Conservation (phyloP, 1,140 invertebrate species). For the Adelges cooleyi region DNA sequence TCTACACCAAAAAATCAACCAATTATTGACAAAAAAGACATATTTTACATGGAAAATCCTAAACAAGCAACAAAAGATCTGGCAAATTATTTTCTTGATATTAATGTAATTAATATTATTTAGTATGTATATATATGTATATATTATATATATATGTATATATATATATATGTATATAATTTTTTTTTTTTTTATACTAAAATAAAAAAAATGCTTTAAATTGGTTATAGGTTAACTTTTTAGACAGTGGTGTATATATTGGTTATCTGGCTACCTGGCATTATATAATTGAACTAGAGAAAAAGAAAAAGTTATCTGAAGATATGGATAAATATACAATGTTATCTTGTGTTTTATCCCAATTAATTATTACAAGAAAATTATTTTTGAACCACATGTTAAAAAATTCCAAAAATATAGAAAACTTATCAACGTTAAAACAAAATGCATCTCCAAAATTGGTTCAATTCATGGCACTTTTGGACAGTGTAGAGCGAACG, state of each 20-base stretch:
- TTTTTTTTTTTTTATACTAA: too few relatives aligned
- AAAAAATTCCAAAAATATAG: slow-evolving; percentile 7
- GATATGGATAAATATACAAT: background rate
- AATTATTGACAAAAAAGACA: background rate
- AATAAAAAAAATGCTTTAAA: too few relatives aligned
- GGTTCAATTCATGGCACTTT: slow-evolving; percentile 43
- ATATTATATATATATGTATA: too few relatives aligned
- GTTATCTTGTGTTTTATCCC: background rate
- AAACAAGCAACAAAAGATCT: background rate
- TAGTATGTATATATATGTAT: too few relatives aligned
- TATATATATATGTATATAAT: too few relatives aligned
- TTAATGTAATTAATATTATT: slow-evolving; percentile 8
- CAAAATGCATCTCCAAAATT: slow-evolving; percentile 48
- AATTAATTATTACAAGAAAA: slow-evolving; percentile 36
- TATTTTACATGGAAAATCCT: background rate
- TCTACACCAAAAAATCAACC: background rate
- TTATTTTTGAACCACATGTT: slow-evolving; percentile 37
- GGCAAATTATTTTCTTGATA: slow-evolving; percentile 2
- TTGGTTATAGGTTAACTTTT: background rate
- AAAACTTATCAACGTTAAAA: slow-evolving; percentile 39
- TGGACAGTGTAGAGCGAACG: slow-evolving; percentile 40
- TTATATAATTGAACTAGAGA: slow-evolving; percentile 5
- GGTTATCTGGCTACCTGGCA: background rate
- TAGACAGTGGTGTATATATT: background rate
- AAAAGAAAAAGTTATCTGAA: background rate